Conservation (phyloP, 2,797 vertebrate genomes). For the Triplophysa bombifrons region DNA sequence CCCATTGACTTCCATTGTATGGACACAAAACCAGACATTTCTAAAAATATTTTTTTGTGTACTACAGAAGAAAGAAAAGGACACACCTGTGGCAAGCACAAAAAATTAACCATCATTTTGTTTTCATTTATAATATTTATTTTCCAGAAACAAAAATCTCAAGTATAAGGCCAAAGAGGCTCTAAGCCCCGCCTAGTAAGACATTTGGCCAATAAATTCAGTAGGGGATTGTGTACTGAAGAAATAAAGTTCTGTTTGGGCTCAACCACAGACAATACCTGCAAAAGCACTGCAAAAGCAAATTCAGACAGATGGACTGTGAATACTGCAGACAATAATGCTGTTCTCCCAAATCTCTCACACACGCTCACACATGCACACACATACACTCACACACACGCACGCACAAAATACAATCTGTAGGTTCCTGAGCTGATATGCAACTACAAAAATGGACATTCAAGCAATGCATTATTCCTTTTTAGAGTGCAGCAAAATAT, state of each 20-base stretch:
- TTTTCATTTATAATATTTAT: conserved; percentile 9
- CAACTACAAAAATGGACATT: conserved; percentile 3
- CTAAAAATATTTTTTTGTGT: no score
- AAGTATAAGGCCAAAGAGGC: conserved; percentile 13
- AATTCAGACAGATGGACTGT: conserved; percentile 30
- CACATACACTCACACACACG: neutral
- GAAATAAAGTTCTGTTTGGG: conserved; percentile 28
- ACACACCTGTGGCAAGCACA: neutral
- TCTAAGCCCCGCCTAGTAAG: neutral
- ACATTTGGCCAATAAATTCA: neutral
- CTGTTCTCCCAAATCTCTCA: conserved; percentile 12
- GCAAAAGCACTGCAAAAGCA: conserved; percentile 22
- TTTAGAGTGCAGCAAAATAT: neutral
- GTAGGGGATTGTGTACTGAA: conserved; percentile 4
- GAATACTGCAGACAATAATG: conserved; percentile 31
- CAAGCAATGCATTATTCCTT: conserved; percentile 19
- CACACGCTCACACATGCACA: neutral
- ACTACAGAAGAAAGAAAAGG: no score
- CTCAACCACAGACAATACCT: conserved; percentile 25
- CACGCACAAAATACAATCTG: neutral
- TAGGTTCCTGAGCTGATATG: conserved; percentile 33
- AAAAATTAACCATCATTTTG: neutral
- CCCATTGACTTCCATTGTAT: no score
- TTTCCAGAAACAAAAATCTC: neutral
- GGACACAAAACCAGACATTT: no score